Percentiles rank a stretch among this genome's conserved stretches.
phyloP scores from a whole-genome alignment of 2,113 vertebrate species.

The Orthochromis malagaraziensis region DNA sequence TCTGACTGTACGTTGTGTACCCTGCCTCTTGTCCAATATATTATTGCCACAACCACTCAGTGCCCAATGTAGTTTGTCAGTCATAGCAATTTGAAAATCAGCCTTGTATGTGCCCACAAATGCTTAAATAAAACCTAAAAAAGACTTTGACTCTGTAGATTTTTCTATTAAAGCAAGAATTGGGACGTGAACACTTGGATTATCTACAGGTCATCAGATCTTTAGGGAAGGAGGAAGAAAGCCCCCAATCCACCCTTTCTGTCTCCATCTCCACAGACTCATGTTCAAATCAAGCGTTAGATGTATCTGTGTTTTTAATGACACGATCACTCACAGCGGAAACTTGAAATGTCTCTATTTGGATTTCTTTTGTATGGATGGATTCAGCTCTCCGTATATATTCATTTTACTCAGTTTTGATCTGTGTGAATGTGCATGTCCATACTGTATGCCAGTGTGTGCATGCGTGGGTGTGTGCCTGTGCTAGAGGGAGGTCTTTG shows the following conservation, averaged over 20 bases:
- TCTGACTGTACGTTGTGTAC: not conserved
- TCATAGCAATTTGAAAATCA: not conserved
- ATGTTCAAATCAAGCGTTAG: not conserved
- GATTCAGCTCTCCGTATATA: not conserved
- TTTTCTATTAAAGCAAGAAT: not conserved
- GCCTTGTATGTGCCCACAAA: not conserved
- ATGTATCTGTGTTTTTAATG: not conserved
- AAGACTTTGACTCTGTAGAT: not conserved
- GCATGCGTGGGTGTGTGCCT: not conserved
- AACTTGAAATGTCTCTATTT: not conserved
- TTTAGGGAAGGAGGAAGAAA: not conserved
- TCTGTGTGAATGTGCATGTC: not conserved
- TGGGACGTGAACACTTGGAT: constrained; percentile 9
- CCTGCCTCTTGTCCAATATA: not conserved
- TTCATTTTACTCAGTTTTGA: not conserved
- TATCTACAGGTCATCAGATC: constrained; percentile 39
- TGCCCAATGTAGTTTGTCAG: not conserved
- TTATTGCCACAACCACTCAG: not conserved
- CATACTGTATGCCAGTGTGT: not conserved
- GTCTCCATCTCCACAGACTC: not conserved
- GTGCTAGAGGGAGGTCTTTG: constrained; percentile 20
- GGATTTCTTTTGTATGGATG: not conserved
- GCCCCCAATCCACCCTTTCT: not conserved
- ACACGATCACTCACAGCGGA: not conserved
- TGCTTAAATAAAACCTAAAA: not conserved